A percentile compares a stretch with the other conserved stretches of the same genome.
These are phyloP conservation scores for Halcyon leucocephala DNA, from an alignment of 2,797 vertebrate genomes.

Conservation along the genomic window DNA sequence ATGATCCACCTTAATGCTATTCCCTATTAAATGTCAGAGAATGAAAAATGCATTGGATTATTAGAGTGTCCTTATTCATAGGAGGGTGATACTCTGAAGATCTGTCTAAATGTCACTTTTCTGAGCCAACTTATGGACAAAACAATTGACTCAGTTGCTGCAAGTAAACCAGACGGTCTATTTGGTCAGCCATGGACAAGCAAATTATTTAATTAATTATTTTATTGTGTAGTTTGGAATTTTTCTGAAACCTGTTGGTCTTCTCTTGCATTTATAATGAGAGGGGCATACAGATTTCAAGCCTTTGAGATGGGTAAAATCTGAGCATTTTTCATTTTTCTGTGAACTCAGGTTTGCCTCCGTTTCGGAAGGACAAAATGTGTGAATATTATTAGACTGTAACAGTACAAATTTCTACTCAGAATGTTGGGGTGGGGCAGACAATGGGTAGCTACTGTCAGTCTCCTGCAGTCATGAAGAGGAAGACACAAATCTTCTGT, in stretches of 20 bases:
- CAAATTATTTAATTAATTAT: not conserved
- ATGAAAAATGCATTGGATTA: not conserved
- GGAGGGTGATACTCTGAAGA: not conserved
- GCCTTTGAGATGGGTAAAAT: not conserved
- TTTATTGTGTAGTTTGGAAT: not conserved
- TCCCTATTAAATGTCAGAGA: conserved; percentile 39
- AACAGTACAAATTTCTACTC: not conserved
- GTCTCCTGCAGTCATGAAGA: not conserved
- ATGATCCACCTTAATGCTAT: conserved; percentile 22
- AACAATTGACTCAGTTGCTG: not conserved
- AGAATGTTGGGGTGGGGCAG: fast-evolving
- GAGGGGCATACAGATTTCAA: not conserved
- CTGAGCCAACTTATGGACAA: not conserved
- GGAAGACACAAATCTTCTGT: not conserved
- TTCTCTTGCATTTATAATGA: not conserved
- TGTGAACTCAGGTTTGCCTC: not conserved
- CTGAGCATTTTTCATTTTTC: not conserved
- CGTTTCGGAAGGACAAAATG: not conserved
- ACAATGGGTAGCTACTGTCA: not conserved
- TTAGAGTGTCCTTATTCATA: not conserved
- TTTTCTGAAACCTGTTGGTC: not conserved
- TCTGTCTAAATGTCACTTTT: not conserved
- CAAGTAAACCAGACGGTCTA: not conserved
- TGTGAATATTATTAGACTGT: not conserved
- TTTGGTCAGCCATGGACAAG: not conserved